Evolutionary conservation across 2,888 invertebrate species (phyloP).

Genomic region (Zhengitettix transpicula): DNA sequence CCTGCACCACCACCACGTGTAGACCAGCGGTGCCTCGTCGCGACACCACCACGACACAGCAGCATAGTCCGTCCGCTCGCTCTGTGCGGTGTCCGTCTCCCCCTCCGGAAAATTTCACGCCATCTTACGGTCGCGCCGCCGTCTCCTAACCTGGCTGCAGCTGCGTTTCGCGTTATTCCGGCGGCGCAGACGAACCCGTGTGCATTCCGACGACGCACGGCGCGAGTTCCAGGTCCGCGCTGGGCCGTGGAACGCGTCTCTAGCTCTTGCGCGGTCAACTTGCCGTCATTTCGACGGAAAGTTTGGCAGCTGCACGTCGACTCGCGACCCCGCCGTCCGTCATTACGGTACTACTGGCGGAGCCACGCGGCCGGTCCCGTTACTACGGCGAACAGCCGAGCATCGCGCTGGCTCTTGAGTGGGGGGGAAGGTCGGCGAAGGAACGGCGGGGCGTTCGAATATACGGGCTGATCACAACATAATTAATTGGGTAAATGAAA

Average conservation of each 20-base stretch:
- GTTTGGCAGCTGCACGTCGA: slow-evolving; percentile 3
- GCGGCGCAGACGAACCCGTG: neutral
- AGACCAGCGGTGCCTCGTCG: no score
- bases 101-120: neutral
- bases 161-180: no score
- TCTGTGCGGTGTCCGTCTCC: no score
- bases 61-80: no score
- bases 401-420: neutral
- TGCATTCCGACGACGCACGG: neutral
- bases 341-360: slow-evolving; percentile 4
- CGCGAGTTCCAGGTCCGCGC: no score
- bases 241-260: no score
- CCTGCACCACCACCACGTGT: no score
- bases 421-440: neutral
- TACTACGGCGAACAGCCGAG: neutral
- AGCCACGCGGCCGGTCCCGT: neutral
- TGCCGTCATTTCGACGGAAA: slow-evolving; percentile 2
- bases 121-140: slow-evolving; percentile 2
- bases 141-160: neutral
- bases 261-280: neutral
- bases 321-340: slow-evolving; percentile 2
- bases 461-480: no score
- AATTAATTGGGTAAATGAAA: no score
- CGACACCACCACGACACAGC: no score
- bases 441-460: no score